Base-by-base conservation (phyloP, 2,797 vertebrate genomes). In the Periparus ater region DNA sequence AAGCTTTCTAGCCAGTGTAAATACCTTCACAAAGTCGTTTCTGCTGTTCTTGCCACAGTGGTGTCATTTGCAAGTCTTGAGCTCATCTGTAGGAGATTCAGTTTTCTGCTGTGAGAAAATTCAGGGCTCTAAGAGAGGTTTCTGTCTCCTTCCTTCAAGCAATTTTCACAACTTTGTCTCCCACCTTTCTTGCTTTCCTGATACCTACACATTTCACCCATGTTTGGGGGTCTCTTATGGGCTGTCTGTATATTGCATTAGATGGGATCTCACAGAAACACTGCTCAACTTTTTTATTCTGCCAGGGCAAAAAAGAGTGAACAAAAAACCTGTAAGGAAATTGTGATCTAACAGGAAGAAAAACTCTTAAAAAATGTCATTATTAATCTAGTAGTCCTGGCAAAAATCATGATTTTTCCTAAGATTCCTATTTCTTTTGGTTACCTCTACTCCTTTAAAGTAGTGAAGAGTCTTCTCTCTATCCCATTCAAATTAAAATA, bases 1-100 rank as follows among this genome's bases (percentile, higher is more conserved):
- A 86, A 86, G 17, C 30, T 25, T 61, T 36, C 70, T 55, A 94
- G 83, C 86, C 86, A 86, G 76, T 30, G 38, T 51, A 90, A 93
- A 6, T 20, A 79, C 5, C 83, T 77, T 54, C 6, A 6, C 62
- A 38, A 77, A 83, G 32, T 53, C 3, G 1, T 72, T 94, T 90
- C 57, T 88, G 79, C 68, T 86, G 3, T 8, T 84, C 51, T 50
- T 78, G 83, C 60, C 45, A 38, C 22, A 65, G 51, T 1, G 1
- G 30, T 44, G 68, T 38, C 67, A 83, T 60, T 40, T 75, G 0
- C 9, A 67, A 58, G 13, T 16, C 45, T 45, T 27, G 29, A 91
- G 53, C 32, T 63, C 1, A 2, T 50, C 47, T 92, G 29, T 0
- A 75, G 61, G 34, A 74, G 44, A 45, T 27, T 17, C 60, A 47